Base-by-base conservation (phyloP, 2,888 invertebrate species). In the Eristalinus aeneus region DNA sequence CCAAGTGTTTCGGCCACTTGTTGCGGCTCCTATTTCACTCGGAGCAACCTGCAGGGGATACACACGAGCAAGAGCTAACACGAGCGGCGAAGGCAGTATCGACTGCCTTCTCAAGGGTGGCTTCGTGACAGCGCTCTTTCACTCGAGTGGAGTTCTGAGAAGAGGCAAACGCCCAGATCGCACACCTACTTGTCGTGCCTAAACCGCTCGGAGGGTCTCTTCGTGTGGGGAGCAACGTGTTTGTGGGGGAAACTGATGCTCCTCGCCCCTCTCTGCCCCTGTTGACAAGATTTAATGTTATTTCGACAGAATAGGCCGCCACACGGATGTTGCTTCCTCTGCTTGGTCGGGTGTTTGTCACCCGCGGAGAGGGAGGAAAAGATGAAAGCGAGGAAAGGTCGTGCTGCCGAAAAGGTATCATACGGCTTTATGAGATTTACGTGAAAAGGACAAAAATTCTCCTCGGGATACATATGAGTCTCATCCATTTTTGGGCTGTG, bases 1-100 rank as follows among this genome's bases (percentile, higher is more conserved):
- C 46, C 31, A 75, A 84, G 54, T 80, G 80, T 72, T 79, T 60
- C 32, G 31, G 61, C 72, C 76, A 85, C 85, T 81, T 85, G 85
- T 85, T 85, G 85, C 72, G 16, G 64, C 27, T 58, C 67, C 27
- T 39, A 67, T 60, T 76, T 61, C 65, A 22, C 60, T 27, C 58
- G 58, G 36, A 75, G 60, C 31, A 0, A 75, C 32, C 34, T 68
- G 22, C n/a, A 27, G 27, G 32, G 56, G 23, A 54, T 12, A 64
- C 31, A 68, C 58, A 73, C 69, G 63, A 6, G 34, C 23, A 64
- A 31, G 74, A 63, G 34, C 53, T 9, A 39, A 20, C 56, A 20
- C 27, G 73, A 56, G 36, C 34, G 12, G 64, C 36, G 64, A 60
- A 71, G 36, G 6, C 34, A 69, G 46, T 67, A n/a, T 1, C 64